phyloP scores from a whole-genome alignment of 1,140 invertebrate species.

The Drosophila guanche region DNA sequence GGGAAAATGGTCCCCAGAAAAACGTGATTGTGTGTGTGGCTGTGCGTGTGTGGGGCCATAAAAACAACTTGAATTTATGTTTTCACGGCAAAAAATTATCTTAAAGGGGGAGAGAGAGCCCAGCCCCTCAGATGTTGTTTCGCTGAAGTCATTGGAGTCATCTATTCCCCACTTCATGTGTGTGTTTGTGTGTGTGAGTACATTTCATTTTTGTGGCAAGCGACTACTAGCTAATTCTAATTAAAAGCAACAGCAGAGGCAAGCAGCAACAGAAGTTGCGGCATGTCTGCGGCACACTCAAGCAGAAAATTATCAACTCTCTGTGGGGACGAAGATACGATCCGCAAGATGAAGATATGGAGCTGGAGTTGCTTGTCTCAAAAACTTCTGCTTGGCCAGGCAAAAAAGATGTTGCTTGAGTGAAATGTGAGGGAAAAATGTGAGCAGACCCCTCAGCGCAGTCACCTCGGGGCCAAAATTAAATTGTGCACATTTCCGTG shows the following conservation, averaged over 20 bases:
- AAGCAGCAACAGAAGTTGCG: constrained; percentile 4
- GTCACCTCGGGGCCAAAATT: constrained; percentile 39
- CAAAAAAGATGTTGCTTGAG: constrained; percentile 43
- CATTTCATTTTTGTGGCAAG: constrained; percentile 48
- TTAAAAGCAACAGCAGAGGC: constrained; percentile 60
- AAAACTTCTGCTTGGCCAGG: constrained; percentile 58
- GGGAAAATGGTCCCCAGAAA: constrained; percentile 13
- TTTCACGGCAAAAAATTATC: constrained; percentile 75
- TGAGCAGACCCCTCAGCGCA: constrained; percentile 6
- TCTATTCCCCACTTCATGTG: constrained; percentile 12
- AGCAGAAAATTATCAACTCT: constrained; percentile 77
- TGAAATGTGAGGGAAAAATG: constrained; percentile 12
- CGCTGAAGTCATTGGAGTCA: constrained; percentile 18
- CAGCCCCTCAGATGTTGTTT: constrained; percentile 12
- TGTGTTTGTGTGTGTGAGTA: constrained; percentile 30
- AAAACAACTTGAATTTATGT: constrained; percentile 78
- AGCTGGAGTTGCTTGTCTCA: constrained; percentile 18
- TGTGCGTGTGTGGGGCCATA: constrained; percentile 39
- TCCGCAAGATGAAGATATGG: constrained; percentile 43
- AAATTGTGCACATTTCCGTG: constrained; percentile 79
- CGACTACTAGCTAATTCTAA: constrained; percentile 74
- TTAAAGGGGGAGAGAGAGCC: constrained; percentile 17
- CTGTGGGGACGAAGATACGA: constrained; percentile 30
- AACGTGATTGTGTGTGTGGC: constrained; percentile 38
- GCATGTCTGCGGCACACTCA: constrained; percentile 45